A percentile compares a stretch with the other conserved stretches of the same genome.
Evolutionary conservation across 2,888 invertebrate species (phyloP).

Genomic region (Spialia ferax): DNA sequence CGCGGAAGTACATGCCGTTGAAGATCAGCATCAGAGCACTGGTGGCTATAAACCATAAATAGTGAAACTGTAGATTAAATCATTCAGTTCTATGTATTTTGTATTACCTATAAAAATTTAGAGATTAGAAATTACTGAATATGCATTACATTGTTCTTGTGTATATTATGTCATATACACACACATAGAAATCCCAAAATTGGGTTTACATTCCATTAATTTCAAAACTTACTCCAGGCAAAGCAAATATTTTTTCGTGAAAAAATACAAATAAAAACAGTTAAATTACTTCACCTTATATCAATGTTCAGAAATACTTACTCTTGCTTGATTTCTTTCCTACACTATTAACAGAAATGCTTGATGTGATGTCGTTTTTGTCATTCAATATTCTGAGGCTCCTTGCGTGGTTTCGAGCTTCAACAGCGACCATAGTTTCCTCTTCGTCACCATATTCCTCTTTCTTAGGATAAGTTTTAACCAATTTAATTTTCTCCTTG

Average conservation of each 20-base stretch:
- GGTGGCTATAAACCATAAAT: conserved; percentile 58
- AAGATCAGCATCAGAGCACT: conserved; percentile 90
- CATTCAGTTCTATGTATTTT: background rate
- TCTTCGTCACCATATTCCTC: conserved; percentile 80
- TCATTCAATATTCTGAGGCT: conserved; percentile 70
- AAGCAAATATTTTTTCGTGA: too few relatives aligned
- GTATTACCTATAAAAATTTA: too few relatives aligned
- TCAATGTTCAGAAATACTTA: conserved; percentile 54
- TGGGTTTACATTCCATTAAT: too few relatives aligned
- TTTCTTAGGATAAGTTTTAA: conserved; percentile 81
- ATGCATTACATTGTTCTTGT: too few relatives aligned
- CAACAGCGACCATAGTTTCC: conserved; percentile 88
- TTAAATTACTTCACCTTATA: background rate
- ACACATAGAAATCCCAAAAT: too few relatives aligned
- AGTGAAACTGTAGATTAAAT: background rate
- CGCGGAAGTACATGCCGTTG: conserved; percentile 93
- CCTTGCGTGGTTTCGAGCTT: conserved; percentile 81
- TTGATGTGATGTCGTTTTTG: conserved; percentile 85
- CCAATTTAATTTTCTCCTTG: conserved; percentile 84
- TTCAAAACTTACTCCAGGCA: too few relatives aligned
- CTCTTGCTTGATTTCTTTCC: conserved; percentile 79
- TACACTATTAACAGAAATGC: conserved; percentile 88
- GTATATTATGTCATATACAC: too few relatives aligned
- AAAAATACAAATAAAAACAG: too few relatives aligned
- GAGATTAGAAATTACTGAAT: too few relatives aligned